A percentile compares a stretch with the other conserved stretches of the same genome.
Conservation (phyloP, 2,888 invertebrate genomes). For the Shargacucullia verbasci region DNA sequence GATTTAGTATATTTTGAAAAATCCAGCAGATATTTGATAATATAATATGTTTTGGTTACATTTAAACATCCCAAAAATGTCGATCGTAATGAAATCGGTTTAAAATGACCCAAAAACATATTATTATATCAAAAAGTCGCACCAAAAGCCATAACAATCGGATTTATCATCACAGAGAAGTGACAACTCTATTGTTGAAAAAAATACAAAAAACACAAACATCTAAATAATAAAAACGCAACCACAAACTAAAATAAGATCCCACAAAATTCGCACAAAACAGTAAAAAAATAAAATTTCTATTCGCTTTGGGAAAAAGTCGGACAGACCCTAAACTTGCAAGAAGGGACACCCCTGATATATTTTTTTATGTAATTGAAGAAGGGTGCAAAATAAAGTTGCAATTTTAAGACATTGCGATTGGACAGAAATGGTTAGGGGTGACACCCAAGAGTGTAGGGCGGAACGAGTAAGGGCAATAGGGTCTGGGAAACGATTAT, state of each 20-base stretch:
- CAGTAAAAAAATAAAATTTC: conserved; percentile 58
- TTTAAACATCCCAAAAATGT: conserved; percentile 10
- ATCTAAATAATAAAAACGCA: conserved; percentile 34
- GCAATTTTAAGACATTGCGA: conserved; percentile 71
- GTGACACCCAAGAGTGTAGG: conserved; percentile 70
- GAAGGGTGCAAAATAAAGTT: conserved; percentile 73
- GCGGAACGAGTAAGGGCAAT: conserved; percentile 60
- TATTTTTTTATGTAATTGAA: conserved; percentile 76
- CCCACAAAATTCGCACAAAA: conserved; percentile 54
- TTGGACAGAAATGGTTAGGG: conserved; percentile 74
- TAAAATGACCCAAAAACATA: conserved; percentile 19
- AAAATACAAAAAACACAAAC: conserved; percentile 15
- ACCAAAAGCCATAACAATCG: conserved; percentile 38
- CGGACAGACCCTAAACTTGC: conserved; percentile 63
- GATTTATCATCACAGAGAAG: conserved; percentile 35
- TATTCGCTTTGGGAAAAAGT: conserved; percentile 55
- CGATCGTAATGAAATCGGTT: not conserved
- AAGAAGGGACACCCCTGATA: conserved; percentile 66
- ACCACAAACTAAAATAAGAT: conserved; percentile 50
- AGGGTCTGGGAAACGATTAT: conserved; percentile 50
- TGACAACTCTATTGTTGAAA: conserved; percentile 33
- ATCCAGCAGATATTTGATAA: not conserved
- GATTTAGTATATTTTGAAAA: no score
- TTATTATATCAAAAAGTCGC: conserved; percentile 30
- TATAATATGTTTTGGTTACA: not conserved